Conservation (phyloP, 53 echinoderm and acorn worm species). For the Crossaster papposus region DNA sequence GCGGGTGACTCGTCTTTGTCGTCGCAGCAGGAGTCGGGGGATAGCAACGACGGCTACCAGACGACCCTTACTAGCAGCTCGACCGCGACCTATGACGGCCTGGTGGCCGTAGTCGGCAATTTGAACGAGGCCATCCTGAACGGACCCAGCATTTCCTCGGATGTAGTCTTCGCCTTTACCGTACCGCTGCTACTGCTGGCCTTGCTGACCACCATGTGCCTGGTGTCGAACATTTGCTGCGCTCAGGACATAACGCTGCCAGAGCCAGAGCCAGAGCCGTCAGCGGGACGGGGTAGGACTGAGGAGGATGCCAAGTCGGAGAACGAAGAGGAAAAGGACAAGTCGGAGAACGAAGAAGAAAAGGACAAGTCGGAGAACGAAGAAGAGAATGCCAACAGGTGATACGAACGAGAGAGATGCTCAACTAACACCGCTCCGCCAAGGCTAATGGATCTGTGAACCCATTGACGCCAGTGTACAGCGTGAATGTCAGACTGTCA, state of each 20-base stretch:
- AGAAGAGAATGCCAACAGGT: too few relatives aligned
- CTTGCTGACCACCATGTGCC: conserved; percentile 75
- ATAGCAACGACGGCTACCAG: conserved; percentile 12
- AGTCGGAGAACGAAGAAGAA: background rate
- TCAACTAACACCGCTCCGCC: background rate
- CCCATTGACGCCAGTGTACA: too few relatives aligned
- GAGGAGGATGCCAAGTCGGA: background rate
- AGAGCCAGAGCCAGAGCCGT: too few relatives aligned
- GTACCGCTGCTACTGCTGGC: conserved; percentile 70
- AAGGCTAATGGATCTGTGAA: too few relatives aligned
- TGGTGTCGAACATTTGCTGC: conserved; percentile 83
- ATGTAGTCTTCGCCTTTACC: conserved; percentile 66
- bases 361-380: too few relatives aligned
- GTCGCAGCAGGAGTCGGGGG: background rate
- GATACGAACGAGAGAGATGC: background rate
- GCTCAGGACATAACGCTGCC: conserved; percentile 52
- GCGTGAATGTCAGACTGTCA: too few relatives aligned
- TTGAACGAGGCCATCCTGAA: conserved; percentile 76
- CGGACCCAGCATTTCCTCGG: conserved; percentile 77
- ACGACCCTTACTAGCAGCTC: conserved; percentile 5
- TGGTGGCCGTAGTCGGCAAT: conserved; percentile 60
- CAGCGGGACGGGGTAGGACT: background rate
- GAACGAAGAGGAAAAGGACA: background rate
- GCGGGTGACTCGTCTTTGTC: background rate
- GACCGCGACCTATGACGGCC: conserved; percentile 62